Conservation (phyloP, 2,797 vertebrate species). For the Acanthopagrus latus region DNA sequence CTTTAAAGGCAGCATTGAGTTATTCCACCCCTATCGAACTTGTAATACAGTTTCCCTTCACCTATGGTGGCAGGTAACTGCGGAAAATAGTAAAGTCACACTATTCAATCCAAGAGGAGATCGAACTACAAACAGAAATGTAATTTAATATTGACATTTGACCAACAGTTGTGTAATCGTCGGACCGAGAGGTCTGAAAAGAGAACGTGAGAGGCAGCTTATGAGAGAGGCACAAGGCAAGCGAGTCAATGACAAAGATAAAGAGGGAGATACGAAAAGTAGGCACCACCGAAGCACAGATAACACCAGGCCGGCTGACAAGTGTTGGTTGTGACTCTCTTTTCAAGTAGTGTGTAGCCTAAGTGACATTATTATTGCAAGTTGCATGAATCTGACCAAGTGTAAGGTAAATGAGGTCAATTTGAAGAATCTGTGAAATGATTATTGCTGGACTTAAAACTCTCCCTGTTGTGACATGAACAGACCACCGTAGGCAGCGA, state of each 20-base stretch:
- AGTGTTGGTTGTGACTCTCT: slow-evolving; percentile 11
- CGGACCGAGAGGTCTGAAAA: not conserved
- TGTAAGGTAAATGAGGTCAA: not conserved
- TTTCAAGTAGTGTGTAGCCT: not conserved
- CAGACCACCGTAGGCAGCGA: not conserved
- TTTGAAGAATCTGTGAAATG: not conserved
- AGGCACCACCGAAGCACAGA: not conserved
- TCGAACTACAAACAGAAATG: not conserved
- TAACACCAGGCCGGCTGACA: not conserved
- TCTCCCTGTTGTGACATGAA: not conserved
- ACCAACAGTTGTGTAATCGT: not conserved
- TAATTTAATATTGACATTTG: not conserved
- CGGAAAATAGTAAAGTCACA: not conserved
- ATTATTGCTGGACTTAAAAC: not conserved
- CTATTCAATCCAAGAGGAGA: not conserved
- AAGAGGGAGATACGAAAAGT: slow-evolving; percentile 29
- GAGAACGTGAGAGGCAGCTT: not conserved
- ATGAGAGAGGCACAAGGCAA: not conserved
- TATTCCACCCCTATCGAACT: not conserved
- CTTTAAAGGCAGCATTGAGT: not conserved
- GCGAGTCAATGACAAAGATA: slow-evolving; percentile 2
- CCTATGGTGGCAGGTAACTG: not conserved
- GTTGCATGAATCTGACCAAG: too few relatives aligned
- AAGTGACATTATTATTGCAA: too few relatives aligned
- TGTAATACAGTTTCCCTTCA: not conserved